Base-by-base conservation (phyloP, 2,113 vertebrate species). In the Morone chrysops region DNA sequence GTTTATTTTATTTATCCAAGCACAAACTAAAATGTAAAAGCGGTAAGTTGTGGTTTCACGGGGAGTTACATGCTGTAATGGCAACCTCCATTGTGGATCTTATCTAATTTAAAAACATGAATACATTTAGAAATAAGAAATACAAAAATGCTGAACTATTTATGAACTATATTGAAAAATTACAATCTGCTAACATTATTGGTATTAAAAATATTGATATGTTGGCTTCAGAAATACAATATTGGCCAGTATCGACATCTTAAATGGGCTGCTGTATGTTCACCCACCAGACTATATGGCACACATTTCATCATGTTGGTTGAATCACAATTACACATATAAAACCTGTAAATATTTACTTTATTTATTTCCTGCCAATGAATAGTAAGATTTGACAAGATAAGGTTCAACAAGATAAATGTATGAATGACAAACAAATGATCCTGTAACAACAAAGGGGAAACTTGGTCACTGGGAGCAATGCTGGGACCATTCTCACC, bases 361-460 rank as follows among this genome's bases (percentile, higher is more conserved):
- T 31, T 59, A 79, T 67, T 45, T 36, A 65, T 53, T 72, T 80
- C 45, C 43, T 70, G 40, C 43, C 66, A 40, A 60, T n/a, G 61
- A 41, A 38, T 1, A 62, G 62, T 18, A 56, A 66, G 6, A 48
- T 10, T 41, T 60, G 53, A 74, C 38, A 51, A 81, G 73, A 78
- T 78, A 82, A 71, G 75, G 43, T 61, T 82, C 45, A 71, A 74
- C 45, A 70, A 59, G 66, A 83, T 20, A 4, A 31, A 31, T 73
- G 47, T 72, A 45, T 41, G 40, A 0, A 61, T 0, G 0, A 2
- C 82, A 73, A 74, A 74, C 61, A 69, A 56, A 56, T 63, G 20
- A 60, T 51, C 53, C 25, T 56, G 18, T 47, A 50, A n/a, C 20
- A 36, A 40, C 12, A 1, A 14, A 51, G 36, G 48, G 11, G 40